Evolutionary conservation across 2,113 vertebrate species (phyloP).

Genomic region (Bos indicus): DNA sequence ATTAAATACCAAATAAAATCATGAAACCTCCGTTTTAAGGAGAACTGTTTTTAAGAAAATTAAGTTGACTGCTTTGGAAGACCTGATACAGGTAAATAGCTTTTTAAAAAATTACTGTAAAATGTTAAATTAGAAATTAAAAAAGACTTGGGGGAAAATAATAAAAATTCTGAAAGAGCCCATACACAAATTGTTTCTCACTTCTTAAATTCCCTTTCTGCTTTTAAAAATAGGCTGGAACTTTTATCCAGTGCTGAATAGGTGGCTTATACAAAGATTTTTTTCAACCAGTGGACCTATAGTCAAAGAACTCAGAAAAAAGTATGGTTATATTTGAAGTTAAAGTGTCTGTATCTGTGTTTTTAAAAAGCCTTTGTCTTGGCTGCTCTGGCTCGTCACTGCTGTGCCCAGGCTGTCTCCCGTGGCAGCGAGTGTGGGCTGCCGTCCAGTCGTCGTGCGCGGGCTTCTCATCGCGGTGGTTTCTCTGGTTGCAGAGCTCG

Average conservation of each 20-base stretch:
- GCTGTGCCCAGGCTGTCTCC: not conserved
- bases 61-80: not conserved
- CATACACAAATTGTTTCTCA: not conserved
- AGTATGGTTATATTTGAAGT: not conserved
- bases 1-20: not conserved
- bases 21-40: not conserved
- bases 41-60: not conserved
- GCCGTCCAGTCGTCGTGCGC: accelerated
- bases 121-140: not conserved
- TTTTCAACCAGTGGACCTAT: not conserved
- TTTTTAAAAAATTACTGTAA: not conserved
- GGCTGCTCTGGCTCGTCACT: not conserved
- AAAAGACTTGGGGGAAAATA: not conserved
- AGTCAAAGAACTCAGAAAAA: not conserved
- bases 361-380: not conserved
- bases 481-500: not conserved
- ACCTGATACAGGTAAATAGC: not conserved
- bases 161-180: not conserved
- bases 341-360: not conserved
- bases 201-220: constrained; percentile 3
- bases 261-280: not conserved
- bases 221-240: not conserved
- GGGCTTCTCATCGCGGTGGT: accelerated
- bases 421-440: not conserved
- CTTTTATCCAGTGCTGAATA: not conserved